Conservation (phyloP, 2,113 vertebrate genomes). For the Daubentonia madagascariensis region DNA sequence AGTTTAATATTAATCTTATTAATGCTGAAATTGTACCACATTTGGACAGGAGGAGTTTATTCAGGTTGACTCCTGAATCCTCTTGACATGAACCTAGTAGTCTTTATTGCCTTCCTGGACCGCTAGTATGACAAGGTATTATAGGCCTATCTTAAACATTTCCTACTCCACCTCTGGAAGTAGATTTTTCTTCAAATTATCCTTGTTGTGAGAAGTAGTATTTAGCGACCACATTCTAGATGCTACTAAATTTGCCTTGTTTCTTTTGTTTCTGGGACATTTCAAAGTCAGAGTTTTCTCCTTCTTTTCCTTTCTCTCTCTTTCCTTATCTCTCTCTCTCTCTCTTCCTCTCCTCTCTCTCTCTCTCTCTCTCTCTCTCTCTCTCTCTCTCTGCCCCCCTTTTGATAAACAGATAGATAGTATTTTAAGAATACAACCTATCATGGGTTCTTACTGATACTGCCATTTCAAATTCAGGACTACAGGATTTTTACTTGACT, state of each 20-base stretch:
- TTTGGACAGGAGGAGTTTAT: neutral
- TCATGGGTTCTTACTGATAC: too few relatives aligned
- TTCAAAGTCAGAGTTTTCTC: neutral
- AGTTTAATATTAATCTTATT: neutral
- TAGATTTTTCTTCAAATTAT: neutral
- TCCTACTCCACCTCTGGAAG: neutral
- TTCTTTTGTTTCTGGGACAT: neutral
- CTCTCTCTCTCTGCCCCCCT: too few relatives aligned
- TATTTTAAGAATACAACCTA: too few relatives aligned
- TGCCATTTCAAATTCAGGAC: too few relatives aligned
- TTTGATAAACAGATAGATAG: too few relatives aligned
- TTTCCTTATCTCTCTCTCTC: too few relatives aligned
- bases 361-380: too few relatives aligned
- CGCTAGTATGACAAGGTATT: neutral
- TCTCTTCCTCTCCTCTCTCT: too few relatives aligned
- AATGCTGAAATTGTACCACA: neutral
- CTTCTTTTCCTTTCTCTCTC: neutral
- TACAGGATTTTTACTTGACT: too few relatives aligned
- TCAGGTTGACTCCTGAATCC: neutral
- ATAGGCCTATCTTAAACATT: neutral
- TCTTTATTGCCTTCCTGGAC: neutral
- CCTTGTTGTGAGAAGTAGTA: neutral
- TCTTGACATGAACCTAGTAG: neutral
- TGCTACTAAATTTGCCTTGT: neutral
- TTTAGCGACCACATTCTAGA: neutral